Conservation (phyloP, 2,888 invertebrate genomes). For the Chrysina gloriosa region DNA sequence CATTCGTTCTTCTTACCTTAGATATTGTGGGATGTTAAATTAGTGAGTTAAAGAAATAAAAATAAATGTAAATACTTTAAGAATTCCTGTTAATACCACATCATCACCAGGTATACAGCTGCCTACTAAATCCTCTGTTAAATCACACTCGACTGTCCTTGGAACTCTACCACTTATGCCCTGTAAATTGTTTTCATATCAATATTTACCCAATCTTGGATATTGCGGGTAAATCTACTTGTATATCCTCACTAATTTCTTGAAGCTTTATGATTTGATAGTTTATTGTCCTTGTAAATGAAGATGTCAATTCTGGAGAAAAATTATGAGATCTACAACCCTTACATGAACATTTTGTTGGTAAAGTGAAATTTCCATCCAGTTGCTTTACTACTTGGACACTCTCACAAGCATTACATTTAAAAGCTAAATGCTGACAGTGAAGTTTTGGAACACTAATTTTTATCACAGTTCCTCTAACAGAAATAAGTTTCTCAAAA, state of each 20-base stretch:
- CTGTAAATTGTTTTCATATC: slow-evolving; percentile 64
- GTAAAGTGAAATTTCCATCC: slow-evolving; percentile 71
- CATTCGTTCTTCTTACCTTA: slow-evolving; percentile 70
- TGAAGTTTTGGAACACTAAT: slow-evolving; percentile 80
- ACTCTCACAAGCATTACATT: slow-evolving; percentile 76
- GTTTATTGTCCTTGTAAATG: slow-evolving; percentile 78
- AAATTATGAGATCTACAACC: slow-evolving; percentile 74
- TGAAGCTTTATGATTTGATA: slow-evolving; percentile 87
- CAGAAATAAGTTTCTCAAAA: slow-evolving; percentile 82
- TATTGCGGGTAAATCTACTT: slow-evolving; percentile 69
- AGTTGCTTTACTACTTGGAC: slow-evolving; percentile 76
- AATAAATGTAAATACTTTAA: slow-evolving; percentile 73
- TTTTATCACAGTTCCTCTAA: slow-evolving; percentile 87
- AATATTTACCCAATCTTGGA: too few species aligned
- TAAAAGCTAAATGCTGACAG: slow-evolving; percentile 82
- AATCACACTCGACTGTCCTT: slow-evolving; percentile 85
- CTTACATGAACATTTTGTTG: slow-evolving; percentile 69
- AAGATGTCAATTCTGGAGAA: slow-evolving; percentile 73
- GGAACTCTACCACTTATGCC: slow-evolving; percentile 79
- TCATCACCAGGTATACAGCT: slow-evolving; percentile 89
- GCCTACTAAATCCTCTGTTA: slow-evolving; percentile 85
- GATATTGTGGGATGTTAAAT: slow-evolving; percentile 41
- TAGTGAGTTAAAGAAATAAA: neutral
- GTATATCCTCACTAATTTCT: slow-evolving; percentile 78
- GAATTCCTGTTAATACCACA: slow-evolving; percentile 85